Percentiles rank a stretch among this genome's conserved stretches.
These are phyloP conservation scores for Epizoanthus fatuus DNA, from an alignment of 92 coral and sea anemone genomes.

Conservation along the genomic window DNA sequence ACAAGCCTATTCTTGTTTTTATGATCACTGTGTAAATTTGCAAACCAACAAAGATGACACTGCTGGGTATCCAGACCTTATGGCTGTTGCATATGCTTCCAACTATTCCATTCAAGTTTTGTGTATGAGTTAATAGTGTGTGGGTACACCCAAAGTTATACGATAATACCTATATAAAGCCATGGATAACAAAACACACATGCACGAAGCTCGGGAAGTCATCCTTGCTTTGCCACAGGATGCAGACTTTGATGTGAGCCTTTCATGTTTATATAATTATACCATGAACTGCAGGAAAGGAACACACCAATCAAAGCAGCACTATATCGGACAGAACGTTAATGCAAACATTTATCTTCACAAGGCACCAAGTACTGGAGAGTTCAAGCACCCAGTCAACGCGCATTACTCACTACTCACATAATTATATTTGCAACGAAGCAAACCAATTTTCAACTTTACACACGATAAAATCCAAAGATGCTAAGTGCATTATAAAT, in stretches of 20 bases:
- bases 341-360: slow-evolving; percentile 54
- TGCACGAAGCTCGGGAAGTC: too few species aligned
- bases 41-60: background rate
- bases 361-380: slow-evolving; percentile 63
- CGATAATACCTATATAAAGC: too few species aligned
- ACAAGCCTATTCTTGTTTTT: background rate
- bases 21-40: slow-evolving; percentile 1
- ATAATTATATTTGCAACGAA: too few species aligned
- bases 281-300: slow-evolving; percentile 61
- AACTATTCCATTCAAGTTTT: too few species aligned
- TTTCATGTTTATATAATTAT: slow-evolving; percentile 57
- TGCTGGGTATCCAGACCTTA: too few species aligned
- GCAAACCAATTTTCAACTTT: too few species aligned
- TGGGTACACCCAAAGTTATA: too few species aligned
- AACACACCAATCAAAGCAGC: slow-evolving; percentile 57
- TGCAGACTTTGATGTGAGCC: too few species aligned
- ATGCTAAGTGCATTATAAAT: slow-evolving; percentile 17
- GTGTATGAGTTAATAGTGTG: too few species aligned
- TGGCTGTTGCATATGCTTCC: too few species aligned
- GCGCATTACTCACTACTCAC: background rate
- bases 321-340: slow-evolving; percentile 52
- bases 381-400: slow-evolving; percentile 48
- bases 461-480: background rate
- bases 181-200: too few species aligned
- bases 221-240: too few species aligned